Evolutionary conservation across 2,797 vertebrate species (phyloP).

Genomic region (Philypnodon macrostomus): DNA sequence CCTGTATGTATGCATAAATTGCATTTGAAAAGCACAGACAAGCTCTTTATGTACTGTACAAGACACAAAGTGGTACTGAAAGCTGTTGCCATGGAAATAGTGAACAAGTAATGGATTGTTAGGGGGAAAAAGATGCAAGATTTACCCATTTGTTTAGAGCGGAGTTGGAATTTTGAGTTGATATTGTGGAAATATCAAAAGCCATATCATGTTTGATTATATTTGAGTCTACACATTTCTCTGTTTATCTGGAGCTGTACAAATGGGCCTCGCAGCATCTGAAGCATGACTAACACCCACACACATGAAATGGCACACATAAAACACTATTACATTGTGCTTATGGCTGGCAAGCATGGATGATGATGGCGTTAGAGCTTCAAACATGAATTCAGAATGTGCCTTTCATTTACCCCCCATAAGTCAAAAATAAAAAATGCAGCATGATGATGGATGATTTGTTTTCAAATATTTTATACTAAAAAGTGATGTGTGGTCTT

Average conservation of each 20-base stretch:
- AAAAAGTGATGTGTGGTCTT: too few relatives aligned
- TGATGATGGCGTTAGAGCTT: background rate
- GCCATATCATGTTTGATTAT: conserved; percentile 2
- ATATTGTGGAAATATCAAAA: conserved; percentile 17
- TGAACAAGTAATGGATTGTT: conserved; percentile 50
- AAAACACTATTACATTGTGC: background rate
- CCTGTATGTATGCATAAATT: conserved; percentile 17
- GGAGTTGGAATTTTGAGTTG: background rate
- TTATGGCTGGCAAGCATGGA: background rate
- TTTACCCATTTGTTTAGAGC: conserved; percentile 9
- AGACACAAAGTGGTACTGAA: conserved; percentile 26
- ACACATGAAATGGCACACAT: conserved; percentile 13
- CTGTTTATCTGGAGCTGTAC: background rate
- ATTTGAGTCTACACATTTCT: background rate
- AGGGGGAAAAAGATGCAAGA: conserved; percentile 33
- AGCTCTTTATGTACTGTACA: conserved; percentile 29
- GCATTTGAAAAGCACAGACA: conserved; percentile 24
- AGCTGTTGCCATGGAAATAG: conserved; percentile 61
- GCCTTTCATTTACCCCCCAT: background rate
- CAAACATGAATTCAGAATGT: background rate
- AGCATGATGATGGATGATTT: too few relatives aligned
- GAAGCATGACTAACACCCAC: conserved; percentile 43
- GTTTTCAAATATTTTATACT: too few relatives aligned
- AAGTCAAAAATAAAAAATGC: background rate
- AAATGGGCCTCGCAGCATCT: conserved; percentile 25